Evolutionary conservation across 2,888 invertebrate species (phyloP), one percentile per base, ranked within the genome.

Genomic region (Vesta saturnalis): DNA sequence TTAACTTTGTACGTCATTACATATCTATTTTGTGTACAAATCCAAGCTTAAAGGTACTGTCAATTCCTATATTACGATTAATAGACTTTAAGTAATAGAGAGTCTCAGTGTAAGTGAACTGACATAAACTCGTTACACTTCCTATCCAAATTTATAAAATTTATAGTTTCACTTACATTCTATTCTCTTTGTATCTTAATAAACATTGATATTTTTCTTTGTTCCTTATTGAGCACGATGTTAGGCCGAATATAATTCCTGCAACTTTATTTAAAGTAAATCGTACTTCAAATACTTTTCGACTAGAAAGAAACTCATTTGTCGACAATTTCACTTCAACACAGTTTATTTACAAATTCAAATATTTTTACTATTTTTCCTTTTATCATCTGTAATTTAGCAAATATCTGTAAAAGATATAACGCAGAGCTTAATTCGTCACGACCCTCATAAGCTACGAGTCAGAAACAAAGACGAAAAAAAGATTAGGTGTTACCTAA

Each of bases 401-500:
- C 8, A 8, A n/a, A n/a, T n/a, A n/a, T n/a, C n/a, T n/a, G n/a
- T 46, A 30, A 15, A 52, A 14, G 60, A 49, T 39, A 19, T 23
- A 15, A 57, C 23, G 22, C 43, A 63, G 43, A 56, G 23, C 63
- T 56, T 43, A 35, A 39, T 46, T 63, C 18, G 18, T 15, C 56
- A 14, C 54, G 14, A 18, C 19, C 46, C 57, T 35, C 54, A 52
- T 16, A 57, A 14, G 35, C 43, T 43, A 5, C 56, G 39, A 35
- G 15, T 6, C 56, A 57, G 47, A 56, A 43, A 43, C 43, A 57
- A 64, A 64, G n/a, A 57, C 18, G 14, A 49, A 49, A 58, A 57
- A 64, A 57, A 64, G 66, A 73, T 74, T 71, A 74, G 72, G 64
- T 75, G 71, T 72, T 70, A 69, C 73, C 71, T 74, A 73, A 72